These are phyloP conservation scores for Pogonocherus hispidulus DNA, from an alignment of 2,888 invertebrate species.

Conservation along the genomic window DNA sequence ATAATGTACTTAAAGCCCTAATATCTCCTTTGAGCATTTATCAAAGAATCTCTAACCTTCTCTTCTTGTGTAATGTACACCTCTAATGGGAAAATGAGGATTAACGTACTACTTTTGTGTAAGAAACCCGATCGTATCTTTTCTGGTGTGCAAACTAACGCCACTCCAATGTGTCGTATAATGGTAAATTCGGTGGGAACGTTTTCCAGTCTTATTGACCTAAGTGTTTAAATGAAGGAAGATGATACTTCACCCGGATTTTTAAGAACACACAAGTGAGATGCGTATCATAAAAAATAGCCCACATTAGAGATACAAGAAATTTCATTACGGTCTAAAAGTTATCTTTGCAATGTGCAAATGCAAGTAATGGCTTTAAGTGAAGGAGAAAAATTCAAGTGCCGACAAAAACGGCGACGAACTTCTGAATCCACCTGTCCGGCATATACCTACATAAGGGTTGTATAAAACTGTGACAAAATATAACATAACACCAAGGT, in stretches of 20 bases:
- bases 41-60: slow-evolving; percentile 59
- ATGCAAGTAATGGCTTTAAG: too few relatives aligned
- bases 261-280: background rate
- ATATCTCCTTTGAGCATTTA: slow-evolving; percentile 59
- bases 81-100: slow-evolving; percentile 57
- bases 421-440: too few relatives aligned
- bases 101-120: slow-evolving; percentile 39
- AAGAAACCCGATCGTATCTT: slow-evolving; percentile 46
- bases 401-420: too few relatives aligned
- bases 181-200: slow-evolving; percentile 38
- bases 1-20: slow-evolving; percentile 56
- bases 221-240: slow-evolving; percentile 15
- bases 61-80: slow-evolving; percentile 57
- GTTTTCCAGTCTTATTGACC: slow-evolving; percentile 32
- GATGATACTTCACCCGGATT: background rate
- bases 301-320: background rate
- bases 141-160: slow-evolving; percentile 31
- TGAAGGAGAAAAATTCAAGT: too few relatives aligned
- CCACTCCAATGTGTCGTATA: slow-evolving; percentile 30
- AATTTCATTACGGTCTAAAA: slow-evolving; percentile 10
- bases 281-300: slow-evolving; percentile 1
- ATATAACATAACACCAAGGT: too few relatives aligned
- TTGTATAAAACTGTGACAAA: too few relatives aligned
- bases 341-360: background rate
- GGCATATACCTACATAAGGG: too few relatives aligned